Conservation (phyloP, 2,797 vertebrate genomes). For the Myiothlypis chrysogaster region DNA sequence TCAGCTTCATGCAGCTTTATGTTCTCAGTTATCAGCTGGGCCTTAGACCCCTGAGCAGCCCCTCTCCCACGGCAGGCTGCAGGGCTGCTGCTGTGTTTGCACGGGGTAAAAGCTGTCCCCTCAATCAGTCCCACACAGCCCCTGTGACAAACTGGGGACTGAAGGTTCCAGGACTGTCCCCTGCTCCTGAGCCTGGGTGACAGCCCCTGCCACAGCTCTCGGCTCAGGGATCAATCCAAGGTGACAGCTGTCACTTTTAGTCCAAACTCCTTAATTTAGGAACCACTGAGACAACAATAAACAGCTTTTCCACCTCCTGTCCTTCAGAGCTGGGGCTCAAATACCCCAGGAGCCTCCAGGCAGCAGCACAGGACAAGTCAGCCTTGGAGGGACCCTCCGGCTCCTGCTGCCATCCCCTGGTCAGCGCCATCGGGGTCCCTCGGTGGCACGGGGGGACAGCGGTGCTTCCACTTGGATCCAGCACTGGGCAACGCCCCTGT, state of each 20-base stretch:
- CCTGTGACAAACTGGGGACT: not conserved
- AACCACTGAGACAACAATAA: constrained; percentile 9
- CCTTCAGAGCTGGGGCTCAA: not conserved
- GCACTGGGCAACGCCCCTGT: fast-evolving
- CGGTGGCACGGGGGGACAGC: fast-evolving
- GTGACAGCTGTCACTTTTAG: not conserved
- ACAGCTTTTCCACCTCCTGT: not conserved
- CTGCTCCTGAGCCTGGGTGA: not conserved
- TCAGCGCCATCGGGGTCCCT: not conserved
- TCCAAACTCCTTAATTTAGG: constrained; percentile 2
- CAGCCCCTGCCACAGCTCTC: not conserved
- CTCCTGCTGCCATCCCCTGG: not conserved
- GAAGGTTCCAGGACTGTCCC: not conserved
- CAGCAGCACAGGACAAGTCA: not conserved
- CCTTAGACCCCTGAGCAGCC: not conserved
- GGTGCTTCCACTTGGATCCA: not conserved
- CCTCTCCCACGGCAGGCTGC: not conserved
- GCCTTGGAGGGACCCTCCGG: not conserved
- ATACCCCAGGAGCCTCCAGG: not conserved
- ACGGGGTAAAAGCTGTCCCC: not conserved
- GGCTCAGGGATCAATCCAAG: constrained; percentile 6
- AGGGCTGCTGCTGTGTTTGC: not conserved
- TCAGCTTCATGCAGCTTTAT: not conserved
- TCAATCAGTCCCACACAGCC: no score
- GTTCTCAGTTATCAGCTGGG: not conserved